These are phyloP conservation scores for Samia ricini DNA, from an alignment of 1,140 invertebrate genomes.

Conservation along the genomic window DNA sequence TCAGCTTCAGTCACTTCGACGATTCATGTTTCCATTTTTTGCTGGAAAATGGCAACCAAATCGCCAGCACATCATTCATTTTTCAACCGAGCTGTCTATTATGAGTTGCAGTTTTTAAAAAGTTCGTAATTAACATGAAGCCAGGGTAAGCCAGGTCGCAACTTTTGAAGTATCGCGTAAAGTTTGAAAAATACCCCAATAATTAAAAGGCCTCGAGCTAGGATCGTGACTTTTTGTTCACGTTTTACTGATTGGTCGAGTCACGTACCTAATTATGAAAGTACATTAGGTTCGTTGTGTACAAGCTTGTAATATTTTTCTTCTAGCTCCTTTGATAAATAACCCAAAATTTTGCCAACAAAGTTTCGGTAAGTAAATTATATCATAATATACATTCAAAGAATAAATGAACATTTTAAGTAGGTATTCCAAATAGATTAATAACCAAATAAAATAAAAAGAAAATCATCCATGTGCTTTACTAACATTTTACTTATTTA, in stretches of 20 bases:
- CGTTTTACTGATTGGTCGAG: slow-evolving; percentile 36
- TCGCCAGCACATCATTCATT: slow-evolving; percentile 73
- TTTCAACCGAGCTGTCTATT: slow-evolving; percentile 70
- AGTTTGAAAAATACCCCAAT: slow-evolving; percentile 66
- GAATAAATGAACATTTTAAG: too few species aligned
- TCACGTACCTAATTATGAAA: slow-evolving; percentile 40
- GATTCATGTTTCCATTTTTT: neutral
- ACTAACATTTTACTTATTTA: too few species aligned
- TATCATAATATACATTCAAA: too few species aligned
- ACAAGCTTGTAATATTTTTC: neutral
- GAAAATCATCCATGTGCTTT: too few species aligned
- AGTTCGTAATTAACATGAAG: slow-evolving; percentile 74
- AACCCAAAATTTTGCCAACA: neutral
- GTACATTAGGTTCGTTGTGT: neutral
- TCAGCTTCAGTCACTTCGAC: neutral
- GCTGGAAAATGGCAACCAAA: slow-evolving; percentile 35
- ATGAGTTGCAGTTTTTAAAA: slow-evolving; percentile 76
- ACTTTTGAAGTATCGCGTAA: slow-evolving; percentile 67
- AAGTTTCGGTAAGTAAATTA: too few species aligned
- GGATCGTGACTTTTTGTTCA: slow-evolving; percentile 47
- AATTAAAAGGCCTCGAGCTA: slow-evolving; percentile 58
- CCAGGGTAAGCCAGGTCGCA: slow-evolving; percentile 53
- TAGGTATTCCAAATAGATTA: too few species aligned
- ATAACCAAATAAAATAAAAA: too few species aligned
- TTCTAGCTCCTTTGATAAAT: neutral